A percentile compares a stretch with the other conserved stretches of the same genome.
Evolutionary conservation across 2,888 invertebrate species (phyloP).

Genomic region (Steinernema hermaphroditum): DNA sequence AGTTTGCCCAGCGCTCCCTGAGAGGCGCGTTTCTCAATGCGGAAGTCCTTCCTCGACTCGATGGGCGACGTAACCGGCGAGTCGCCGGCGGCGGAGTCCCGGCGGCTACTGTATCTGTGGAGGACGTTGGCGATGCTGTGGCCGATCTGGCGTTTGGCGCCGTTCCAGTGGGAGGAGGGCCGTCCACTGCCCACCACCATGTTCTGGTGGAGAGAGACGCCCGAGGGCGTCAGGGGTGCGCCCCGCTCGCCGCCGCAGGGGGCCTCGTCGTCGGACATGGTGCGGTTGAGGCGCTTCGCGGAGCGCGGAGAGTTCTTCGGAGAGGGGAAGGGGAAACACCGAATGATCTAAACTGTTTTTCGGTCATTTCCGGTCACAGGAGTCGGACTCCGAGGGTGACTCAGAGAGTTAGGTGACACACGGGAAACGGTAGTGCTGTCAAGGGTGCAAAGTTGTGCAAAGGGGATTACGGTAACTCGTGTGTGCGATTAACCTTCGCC

Average conservation of each 20-base stretch:
- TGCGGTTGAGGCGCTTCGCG: constrained; percentile 30
- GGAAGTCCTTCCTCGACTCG: neutral
- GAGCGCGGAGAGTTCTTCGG: constrained; percentile 39
- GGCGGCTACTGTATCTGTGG: constrained; percentile 15
- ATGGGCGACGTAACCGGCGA: neutral
- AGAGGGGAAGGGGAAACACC: constrained; percentile 60
- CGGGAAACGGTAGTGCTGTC: too few species aligned
- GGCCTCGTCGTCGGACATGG: constrained; percentile 32
- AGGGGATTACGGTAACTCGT: too few species aligned
- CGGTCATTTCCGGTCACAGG: too few species aligned
- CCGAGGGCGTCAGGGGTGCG: neutral
- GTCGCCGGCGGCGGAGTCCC: neutral
- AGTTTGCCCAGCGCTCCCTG: constrained; percentile 33
- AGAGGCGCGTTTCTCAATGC: constrained; percentile 10
- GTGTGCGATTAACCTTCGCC: too few species aligned
- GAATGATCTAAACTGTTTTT: constrained; percentile 54
- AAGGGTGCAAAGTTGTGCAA: too few species aligned
- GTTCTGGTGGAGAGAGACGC: neutral
- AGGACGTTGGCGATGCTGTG: constrained; percentile 33
- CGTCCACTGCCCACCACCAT: neutral
- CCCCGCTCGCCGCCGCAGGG: neutral
- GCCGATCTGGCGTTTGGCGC: constrained; percentile 23
- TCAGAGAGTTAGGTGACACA: too few species aligned
- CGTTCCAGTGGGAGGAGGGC: neutral
- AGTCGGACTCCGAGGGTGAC: too few species aligned